Base-by-base conservation (phyloP, 2,113 vertebrate genomes). In the Falcunculus frontatus region DNA sequence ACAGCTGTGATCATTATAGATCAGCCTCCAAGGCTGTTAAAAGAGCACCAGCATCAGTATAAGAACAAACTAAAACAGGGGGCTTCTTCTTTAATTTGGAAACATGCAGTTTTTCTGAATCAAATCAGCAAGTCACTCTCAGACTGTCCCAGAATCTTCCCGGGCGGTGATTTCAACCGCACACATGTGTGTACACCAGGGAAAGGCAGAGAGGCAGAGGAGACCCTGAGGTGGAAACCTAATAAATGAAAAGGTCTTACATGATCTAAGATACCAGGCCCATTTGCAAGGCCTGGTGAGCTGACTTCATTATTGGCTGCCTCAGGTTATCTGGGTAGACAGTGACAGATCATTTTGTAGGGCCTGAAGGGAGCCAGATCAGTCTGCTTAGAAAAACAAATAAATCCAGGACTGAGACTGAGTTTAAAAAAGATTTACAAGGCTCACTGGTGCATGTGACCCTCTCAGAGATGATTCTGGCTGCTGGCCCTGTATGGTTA, bases 341-440 rank as follows among this genome's bases (percentile, higher is more conserved):
- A 97, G 96, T 98, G 97, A 98, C 91, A 96, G 96, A 98, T 98
- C 74, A 95, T 97, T 97, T 88, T 84, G 57, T 59, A 92, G 47
- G 86, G 72, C 80, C 81, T 82, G 75, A 84, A 95, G 93, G 95
- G 84, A 97, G 84, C 30, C 83, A 95, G 93, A 97, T 96, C 95
- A 90, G 85, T 95, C 95, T 97, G 87, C 72, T 95, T 96, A 96
- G 90, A 93, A 97, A 97, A 98, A 95, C 91, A 98, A 98, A 98
- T 96, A 98, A 96, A 98, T 97, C 82, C 74, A 93, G 69, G 56
- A 86, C 94, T 87, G 84, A 92, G 84, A 96, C 33, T 13, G 67
- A 97, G 91, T 90, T 96, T 97, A 83, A 88, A 97, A 95, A 91
- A 96, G 57, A 96, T 97, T 97, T 97, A 96, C 89, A 96, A 92